phyloP scores from a whole-genome alignment of 2,797 vertebrate species.

The Falco concolor region DNA sequence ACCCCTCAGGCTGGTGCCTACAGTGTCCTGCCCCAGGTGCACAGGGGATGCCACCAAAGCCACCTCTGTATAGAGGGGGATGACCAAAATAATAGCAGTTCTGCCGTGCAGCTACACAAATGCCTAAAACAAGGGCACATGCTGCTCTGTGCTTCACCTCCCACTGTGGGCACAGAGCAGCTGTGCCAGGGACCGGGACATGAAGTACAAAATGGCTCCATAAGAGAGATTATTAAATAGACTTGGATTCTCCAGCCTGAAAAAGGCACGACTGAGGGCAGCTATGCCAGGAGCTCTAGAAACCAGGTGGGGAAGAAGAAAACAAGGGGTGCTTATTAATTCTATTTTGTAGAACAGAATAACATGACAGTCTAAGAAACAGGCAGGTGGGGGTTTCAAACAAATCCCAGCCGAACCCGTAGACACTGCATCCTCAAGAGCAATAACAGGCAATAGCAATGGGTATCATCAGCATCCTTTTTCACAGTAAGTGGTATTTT shows the following conservation, averaged over 20 bases:
- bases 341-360: background rate
- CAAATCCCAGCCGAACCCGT: background rate
- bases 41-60: background rate
- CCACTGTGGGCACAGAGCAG: background rate
- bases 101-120: background rate
- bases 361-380: background rate
- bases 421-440: background rate
- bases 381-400: background rate
- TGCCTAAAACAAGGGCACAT: background rate
- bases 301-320: background rate
- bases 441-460: accelerated
- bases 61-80: background rate
- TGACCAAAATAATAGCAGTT: background rate
- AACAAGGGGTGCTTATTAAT: background rate
- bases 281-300: background rate
- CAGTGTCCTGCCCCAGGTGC: background rate
- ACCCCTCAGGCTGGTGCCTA: too few relatives aligned
- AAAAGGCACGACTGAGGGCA: background rate
- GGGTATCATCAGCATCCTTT: background rate
- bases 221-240: background rate
- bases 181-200: background rate
- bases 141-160: background rate
- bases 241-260: background rate
- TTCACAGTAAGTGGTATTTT: background rate
- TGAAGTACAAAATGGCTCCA: background rate